Percentiles rank a stretch among this genome's conserved stretches.
phyloP scores from a whole-genome alignment of 2,888 invertebrate species.

The Autographa pulchrina region DNA sequence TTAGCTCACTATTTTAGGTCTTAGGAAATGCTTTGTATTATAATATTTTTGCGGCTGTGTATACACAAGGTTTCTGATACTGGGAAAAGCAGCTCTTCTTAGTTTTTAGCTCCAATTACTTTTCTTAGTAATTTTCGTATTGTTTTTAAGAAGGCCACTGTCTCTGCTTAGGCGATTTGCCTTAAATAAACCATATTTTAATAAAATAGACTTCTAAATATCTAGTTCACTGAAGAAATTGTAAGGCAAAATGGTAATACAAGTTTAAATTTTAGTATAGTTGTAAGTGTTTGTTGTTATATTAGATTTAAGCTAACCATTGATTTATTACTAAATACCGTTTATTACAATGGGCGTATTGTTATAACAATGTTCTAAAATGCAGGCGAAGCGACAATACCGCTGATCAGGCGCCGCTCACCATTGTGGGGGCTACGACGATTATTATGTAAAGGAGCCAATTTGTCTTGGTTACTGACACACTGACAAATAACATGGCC shows the following conservation, averaged over 20 bases:
- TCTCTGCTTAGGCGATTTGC: too few species aligned
- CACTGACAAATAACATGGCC: slow-evolving; percentile 33
- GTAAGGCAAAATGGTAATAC: too few species aligned
- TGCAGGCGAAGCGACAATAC: slow-evolving; percentile 15
- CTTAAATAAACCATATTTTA: too few species aligned
- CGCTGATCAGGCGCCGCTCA: slow-evolving; percentile 30
- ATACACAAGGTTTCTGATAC: too few species aligned
- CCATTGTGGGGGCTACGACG: slow-evolving; percentile 36
- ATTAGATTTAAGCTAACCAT: background rate
- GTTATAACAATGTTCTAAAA: slow-evolving; percentile 6
- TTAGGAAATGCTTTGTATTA: background rate
- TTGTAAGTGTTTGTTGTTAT: too few species aligned
- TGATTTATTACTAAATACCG: background rate
- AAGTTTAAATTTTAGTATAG: too few species aligned
- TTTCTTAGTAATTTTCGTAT: too few species aligned
- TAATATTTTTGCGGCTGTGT: background rate
- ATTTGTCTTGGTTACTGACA: slow-evolving; percentile 68
- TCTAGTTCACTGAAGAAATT: too few species aligned
- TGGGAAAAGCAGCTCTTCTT: too few species aligned
- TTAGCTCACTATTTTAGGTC: background rate
- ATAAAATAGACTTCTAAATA: too few species aligned
- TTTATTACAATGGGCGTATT: background rate
- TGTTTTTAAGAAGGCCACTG: too few species aligned
- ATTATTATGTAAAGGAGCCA: slow-evolving; percentile 71
- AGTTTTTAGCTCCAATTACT: too few species aligned